phyloP scores from a whole-genome alignment of 2,797 vertebrate genomes.

The Pantherophis vulpinus region DNA sequence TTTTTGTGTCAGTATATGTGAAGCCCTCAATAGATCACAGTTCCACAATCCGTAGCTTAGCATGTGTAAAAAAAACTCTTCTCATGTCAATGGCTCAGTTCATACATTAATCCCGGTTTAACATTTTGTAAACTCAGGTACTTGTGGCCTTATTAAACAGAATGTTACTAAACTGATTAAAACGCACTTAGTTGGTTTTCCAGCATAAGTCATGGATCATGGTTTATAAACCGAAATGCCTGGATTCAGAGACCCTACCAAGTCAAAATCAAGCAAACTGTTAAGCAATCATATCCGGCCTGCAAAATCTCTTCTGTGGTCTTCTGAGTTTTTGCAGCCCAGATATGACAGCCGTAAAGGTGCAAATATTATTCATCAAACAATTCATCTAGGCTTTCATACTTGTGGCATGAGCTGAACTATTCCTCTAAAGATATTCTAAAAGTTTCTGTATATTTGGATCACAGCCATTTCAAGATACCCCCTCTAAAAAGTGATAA shows the following conservation, averaged over 20 bases:
- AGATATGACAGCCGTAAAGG: not conserved
- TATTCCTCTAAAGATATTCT: not conserved
- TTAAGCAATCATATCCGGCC: not conserved
- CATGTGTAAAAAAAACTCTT: not conserved
- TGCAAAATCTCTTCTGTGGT: not conserved
- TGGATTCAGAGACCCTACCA: not conserved
- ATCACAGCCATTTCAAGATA: not conserved
- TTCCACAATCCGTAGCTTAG: not conserved
- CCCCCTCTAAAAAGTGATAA: not conserved
- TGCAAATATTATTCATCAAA: not conserved
- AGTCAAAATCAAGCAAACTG: not conserved
- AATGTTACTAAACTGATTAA: not conserved
- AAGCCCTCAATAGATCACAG: not conserved
- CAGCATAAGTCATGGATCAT: not conserved
- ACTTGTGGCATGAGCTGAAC: not conserved
- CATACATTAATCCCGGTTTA: not conserved
- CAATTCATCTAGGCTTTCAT: not conserved
- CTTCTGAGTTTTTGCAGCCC: not conserved
- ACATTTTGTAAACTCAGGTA: not conserved
- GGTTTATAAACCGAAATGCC: not conserved
- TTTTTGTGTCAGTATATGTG: not conserved
- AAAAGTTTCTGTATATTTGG: not conserved
- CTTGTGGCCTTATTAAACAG: not conserved
- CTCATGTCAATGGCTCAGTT: not conserved
- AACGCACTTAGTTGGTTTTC: not conserved